Evolutionary conservation across 2,888 invertebrate genomes (phyloP).

Genomic region (Odontocerum albicorne): DNA sequence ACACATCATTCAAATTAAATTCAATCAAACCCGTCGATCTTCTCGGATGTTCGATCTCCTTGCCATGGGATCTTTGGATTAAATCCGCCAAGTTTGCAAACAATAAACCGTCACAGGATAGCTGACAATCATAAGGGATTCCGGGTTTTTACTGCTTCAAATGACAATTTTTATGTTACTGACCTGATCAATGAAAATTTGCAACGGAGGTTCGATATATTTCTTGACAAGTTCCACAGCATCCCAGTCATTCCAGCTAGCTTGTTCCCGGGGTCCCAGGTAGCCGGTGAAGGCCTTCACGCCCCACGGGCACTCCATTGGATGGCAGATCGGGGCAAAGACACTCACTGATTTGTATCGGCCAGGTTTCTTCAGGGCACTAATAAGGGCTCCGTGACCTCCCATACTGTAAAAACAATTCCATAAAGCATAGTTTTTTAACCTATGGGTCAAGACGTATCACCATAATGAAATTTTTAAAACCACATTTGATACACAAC

Average conservation of each 20-base stretch:
- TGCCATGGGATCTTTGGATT: too few relatives aligned
- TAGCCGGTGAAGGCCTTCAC: slow-evolving; percentile 82
- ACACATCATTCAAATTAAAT: too few relatives aligned
- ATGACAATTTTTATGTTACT: not conserved
- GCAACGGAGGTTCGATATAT: slow-evolving; percentile 81
- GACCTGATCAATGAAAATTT: slow-evolving; percentile 89
- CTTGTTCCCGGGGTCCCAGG: slow-evolving; percentile 67
- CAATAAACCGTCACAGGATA: too few relatives aligned
- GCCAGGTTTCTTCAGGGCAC: slow-evolving; percentile 88
- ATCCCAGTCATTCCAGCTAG: slow-evolving; percentile 82
- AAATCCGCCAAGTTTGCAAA: too few relatives aligned
- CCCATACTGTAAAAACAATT: slow-evolving; percentile 79
- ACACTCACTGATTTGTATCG: slow-evolving; percentile 87
- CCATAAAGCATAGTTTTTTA: too few relatives aligned
- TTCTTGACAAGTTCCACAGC: slow-evolving; percentile 78
- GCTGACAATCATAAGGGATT: too few relatives aligned
- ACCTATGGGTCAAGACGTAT: too few relatives aligned
- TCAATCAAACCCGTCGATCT: too few relatives aligned
- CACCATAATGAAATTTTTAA: not conserved
- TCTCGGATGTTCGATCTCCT: too few relatives aligned
- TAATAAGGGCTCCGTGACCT: slow-evolving; percentile 93
- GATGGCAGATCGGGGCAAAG: slow-evolving; percentile 94
- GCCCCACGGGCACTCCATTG: slow-evolving; percentile 84
- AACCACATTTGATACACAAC: too few relatives aligned
- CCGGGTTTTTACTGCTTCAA: too few relatives aligned